phyloP scores from a whole-genome alignment of 2,797 vertebrate genomes.

The Clarias fuscus region DNA sequence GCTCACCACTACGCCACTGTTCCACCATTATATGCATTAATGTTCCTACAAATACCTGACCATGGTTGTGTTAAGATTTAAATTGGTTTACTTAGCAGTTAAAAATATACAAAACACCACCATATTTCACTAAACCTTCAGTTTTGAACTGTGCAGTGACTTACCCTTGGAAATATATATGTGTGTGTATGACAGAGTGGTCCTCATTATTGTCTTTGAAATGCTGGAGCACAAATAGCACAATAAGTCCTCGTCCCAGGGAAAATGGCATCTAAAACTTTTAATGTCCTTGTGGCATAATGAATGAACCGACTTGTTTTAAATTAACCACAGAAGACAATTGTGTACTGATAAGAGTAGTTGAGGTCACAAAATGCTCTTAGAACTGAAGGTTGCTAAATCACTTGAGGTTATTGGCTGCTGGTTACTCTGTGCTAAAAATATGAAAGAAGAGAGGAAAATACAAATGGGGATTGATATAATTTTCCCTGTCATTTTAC shows the following conservation, averaged over 20 bases:
- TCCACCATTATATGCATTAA: too few relatives aligned
- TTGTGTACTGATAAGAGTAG: conserved; percentile 45
- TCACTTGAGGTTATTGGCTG: conserved; percentile 33
- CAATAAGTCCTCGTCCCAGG: conserved; percentile 30
- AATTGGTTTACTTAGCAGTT: background rate
- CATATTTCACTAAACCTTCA: background rate
- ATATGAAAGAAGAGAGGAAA: conserved; percentile 17
- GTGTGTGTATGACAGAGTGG: background rate
- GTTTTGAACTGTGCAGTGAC: background rate
- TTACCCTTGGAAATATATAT: background rate
- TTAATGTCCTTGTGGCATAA: conserved; percentile 49
- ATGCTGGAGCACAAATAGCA: conserved; percentile 40
- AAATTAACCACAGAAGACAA: conserved; percentile 40
- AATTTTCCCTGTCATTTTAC: conserved; percentile 28
- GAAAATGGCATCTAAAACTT: conserved; percentile 24
- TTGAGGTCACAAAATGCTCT: conserved; percentile 11
- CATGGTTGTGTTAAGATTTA: background rate
- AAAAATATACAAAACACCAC: background rate
- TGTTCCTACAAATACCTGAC: too few relatives aligned
- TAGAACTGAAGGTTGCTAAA: conserved; percentile 19
- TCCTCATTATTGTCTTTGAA: conserved; percentile 38
- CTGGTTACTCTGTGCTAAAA: conserved; percentile 35
- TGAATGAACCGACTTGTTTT: conserved; percentile 24
- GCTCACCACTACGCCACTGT: too few relatives aligned
- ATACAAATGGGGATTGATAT: conserved; percentile 33